Percentiles rank a stretch among this genome's conserved stretches.
These are phyloP conservation scores for Ameiurus melas DNA, from an alignment of 2,113 vertebrate genomes.

Conservation along the genomic window DNA sequence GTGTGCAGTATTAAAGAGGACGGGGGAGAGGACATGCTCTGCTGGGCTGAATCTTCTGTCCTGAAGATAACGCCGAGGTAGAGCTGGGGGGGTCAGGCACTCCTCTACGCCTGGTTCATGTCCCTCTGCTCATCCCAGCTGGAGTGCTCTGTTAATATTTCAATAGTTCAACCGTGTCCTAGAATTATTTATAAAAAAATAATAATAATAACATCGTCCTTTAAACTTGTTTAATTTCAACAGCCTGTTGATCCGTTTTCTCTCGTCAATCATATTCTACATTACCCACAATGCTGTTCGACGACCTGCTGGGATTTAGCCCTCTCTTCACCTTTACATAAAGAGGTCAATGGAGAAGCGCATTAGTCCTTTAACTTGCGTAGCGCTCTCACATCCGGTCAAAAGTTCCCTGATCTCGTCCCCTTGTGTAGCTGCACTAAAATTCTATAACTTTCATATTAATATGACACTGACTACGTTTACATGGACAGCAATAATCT, in stretches of 20 bases:
- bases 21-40: not conserved
- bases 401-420: not conserved
- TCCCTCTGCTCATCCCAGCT: slow-evolving; percentile 52
- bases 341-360: not conserved
- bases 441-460: not conserved
- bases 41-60: not conserved
- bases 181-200: not conserved
- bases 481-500: too few relatives aligned
- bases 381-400: not conserved
- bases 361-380: not conserved
- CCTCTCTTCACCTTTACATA: not conserved
- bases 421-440: not conserved
- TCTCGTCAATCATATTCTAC: not conserved
- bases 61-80: not conserved
- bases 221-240: not conserved
- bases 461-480: too few relatives aligned
- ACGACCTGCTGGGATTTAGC: not conserved
- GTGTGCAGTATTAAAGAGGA: slow-evolving; percentile 16
- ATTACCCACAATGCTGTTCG: not conserved
- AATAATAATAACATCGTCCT: too few relatives aligned
- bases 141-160: slow-evolving; percentile 30
- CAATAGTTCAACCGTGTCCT: not conserved
- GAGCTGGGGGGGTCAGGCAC: not conserved
- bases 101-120: slow-evolving; percentile 18
- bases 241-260: not conserved